Percentiles rank a stretch among this genome's conserved stretches.
phyloP scores from a whole-genome alignment of 1,140 invertebrate genomes.

The Idris sp. region DNA sequence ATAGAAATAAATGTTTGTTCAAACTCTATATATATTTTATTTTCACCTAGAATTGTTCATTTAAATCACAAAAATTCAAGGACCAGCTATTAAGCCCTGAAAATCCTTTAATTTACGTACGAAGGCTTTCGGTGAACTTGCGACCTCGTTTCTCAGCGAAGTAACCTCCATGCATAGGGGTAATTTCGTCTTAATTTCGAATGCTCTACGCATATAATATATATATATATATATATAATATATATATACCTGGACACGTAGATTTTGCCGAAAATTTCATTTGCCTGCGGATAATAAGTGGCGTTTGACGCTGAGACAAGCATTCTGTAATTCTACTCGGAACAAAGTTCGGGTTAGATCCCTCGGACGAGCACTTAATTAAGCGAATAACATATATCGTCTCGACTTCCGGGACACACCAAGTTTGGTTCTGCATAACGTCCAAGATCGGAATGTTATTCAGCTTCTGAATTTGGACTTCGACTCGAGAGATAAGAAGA shows the following conservation, averaged over 20 bases:
- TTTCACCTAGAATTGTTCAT: too few species aligned
- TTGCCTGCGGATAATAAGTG: conserved; percentile 55
- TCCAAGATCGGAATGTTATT: conserved; percentile 40
- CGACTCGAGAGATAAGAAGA: conserved; percentile 17
- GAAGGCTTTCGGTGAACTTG: conserved; percentile 47
- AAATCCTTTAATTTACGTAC: conserved; percentile 58
- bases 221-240: too few species aligned
- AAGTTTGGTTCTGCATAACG: conserved; percentile 48
- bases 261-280: conserved; percentile 60
- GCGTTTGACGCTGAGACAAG: conserved; percentile 58
- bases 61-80: not conserved
- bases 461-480: conserved; percentile 19
- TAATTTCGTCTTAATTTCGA: conserved; percentile 61
- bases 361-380: conserved; percentile 74
- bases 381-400: conserved; percentile 75
- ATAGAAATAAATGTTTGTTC: too few species aligned
- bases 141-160: conserved; percentile 43
- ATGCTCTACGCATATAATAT: conserved; percentile 59
- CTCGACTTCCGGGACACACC: conserved; percentile 59
- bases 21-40: too few species aligned
- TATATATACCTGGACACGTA: conserved; percentile 58
- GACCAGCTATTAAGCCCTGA: conserved; percentile 23
- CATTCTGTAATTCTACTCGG: conserved; percentile 50
- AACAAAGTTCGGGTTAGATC: conserved; percentile 67
- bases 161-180: conserved; percentile 43